Base-by-base conservation (phyloP, 2,888 invertebrate species). In the Cerastis leucographa region DNA sequence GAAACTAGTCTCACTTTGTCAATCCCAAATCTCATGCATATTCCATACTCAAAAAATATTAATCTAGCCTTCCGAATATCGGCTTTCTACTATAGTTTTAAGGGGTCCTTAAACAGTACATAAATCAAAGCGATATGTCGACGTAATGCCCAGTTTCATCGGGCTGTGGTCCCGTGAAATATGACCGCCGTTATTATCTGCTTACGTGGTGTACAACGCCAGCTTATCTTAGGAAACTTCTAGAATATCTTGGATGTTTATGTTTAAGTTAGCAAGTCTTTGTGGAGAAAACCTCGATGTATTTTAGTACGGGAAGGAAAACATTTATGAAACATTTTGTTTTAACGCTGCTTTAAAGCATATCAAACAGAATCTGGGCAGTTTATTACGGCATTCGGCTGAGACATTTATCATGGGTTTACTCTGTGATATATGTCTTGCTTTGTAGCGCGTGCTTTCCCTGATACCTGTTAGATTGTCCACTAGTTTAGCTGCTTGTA, bases 111-210 rank as follows among this genome's bases (percentile, higher is more conserved):
- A 93, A 93, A 93, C 92, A 95, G 94, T 95, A 90, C 92, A 95
- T 96, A 96, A 96, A 96, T 96, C 96, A 96, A 92, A 93, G 90
- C 92, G 95, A 95, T 95, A 95, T 93, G 95, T 95, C 94, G 92
- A 90, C 90, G 91, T 93, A 94, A 93, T 92, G 90, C 94, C 94
- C 93, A 92, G 94, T 94, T 95, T 95, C 95, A 95, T 95, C 94
- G 95, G 91, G 93, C 93, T 94, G 91, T 92, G 90, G 89, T 90
- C 88, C 89, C 73, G 91, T 96, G 94, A 96, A 95, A 95, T 96
- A 96, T 95, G 92, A 92, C 93, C 92, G 89, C 93, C 87, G 93
- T 95, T 95, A 94, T 85, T 93, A 92, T 93, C 90, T 90, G 87
- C 91, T 91, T 90, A 91, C 71, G 65, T 78, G 78, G 84, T 77